Evolutionary conservation across 1,140 invertebrate genomes (phyloP).

Genomic region (Pentalonia nigronervosa): DNA sequence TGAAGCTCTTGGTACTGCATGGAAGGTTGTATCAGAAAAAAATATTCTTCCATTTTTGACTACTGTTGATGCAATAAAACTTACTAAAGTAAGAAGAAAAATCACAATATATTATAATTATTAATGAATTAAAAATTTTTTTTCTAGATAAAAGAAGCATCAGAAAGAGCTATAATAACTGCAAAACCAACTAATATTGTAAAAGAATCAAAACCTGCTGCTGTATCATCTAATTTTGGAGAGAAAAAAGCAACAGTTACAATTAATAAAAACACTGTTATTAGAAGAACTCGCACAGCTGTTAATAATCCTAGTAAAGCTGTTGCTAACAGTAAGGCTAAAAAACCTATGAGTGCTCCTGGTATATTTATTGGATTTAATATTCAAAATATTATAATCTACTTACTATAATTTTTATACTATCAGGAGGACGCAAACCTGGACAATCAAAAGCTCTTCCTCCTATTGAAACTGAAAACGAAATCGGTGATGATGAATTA

Average conservation of each 20-base stretch:
- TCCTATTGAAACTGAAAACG: constrained; percentile 64
- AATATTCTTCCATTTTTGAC: constrained; percentile 82
- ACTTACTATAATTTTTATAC: neutral
- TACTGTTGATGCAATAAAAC: constrained; percentile 90
- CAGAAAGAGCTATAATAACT: constrained; percentile 88
- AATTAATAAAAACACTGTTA: constrained; percentile 38
- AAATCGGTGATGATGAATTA: constrained; percentile 74
- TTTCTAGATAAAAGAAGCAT: constrained; percentile 86
- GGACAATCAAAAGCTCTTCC: constrained; percentile 62
- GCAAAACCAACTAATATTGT: constrained; percentile 67
- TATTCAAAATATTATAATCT: neutral
- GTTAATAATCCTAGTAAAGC: constrained; percentile 31
- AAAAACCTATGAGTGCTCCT: constrained; percentile 45
- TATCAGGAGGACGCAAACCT: constrained; percentile 61
- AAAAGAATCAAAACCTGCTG: constrained; percentile 68
- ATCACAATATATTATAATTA: neutral
- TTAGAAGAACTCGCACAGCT: constrained; percentile 40
- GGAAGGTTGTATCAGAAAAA: constrained; percentile 94
- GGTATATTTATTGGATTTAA: constrained; percentile 19
- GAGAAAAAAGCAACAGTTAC: constrained; percentile 61
- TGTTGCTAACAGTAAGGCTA: neutral
- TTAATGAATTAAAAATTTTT: neutral
- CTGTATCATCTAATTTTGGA: constrained; percentile 66
- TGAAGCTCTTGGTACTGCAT: constrained; percentile 91
- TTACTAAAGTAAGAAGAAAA: constrained; percentile 75